These are phyloP conservation scores for Meganola albula DNA, from an alignment of 2,888 invertebrate genomes.

Conservation along the genomic window DNA sequence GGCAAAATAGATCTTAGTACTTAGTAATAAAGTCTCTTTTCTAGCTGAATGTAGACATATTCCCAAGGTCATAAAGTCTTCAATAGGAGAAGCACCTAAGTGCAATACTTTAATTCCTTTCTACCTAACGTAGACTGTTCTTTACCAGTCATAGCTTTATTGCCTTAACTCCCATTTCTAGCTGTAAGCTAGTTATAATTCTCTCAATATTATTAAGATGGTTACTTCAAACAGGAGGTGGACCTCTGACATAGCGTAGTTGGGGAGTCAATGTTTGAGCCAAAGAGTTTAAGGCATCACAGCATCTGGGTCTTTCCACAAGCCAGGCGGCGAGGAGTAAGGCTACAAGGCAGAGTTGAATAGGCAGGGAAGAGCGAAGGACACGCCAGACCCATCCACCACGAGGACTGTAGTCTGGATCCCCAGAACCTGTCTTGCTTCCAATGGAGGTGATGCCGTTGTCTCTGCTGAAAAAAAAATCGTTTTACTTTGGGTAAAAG, in stretches of 20 bases:
- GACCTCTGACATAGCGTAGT: slow-evolving; percentile 88
- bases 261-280: slow-evolving; percentile 87
- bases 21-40: no score
- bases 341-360: slow-evolving; percentile 85
- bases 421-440: slow-evolving; percentile 74
- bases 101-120: no score
- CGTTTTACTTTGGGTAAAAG: no score
- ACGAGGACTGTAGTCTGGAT: slow-evolving; percentile 75
- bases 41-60: no score
- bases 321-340: slow-evolving; percentile 86
- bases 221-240: slow-evolving; percentile 86
- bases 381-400: slow-evolving; percentile 85
- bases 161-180: no score
- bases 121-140: no score
- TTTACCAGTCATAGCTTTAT: no score
- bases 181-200: slow-evolving; percentile 23
- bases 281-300: slow-evolving; percentile 86
- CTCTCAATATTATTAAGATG: slow-evolving; percentile 19
- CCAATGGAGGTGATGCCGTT: slow-evolving; percentile 44
- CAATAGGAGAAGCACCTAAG: no score
- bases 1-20: no score
- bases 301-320: slow-evolving; percentile 86
- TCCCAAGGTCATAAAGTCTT: no score
- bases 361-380: slow-evolving; percentile 85
- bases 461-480: slow-evolving; percentile 38